Base-by-base conservation (phyloP, 2,888 invertebrate genomes). In the Drosophila birchii region DNA sequence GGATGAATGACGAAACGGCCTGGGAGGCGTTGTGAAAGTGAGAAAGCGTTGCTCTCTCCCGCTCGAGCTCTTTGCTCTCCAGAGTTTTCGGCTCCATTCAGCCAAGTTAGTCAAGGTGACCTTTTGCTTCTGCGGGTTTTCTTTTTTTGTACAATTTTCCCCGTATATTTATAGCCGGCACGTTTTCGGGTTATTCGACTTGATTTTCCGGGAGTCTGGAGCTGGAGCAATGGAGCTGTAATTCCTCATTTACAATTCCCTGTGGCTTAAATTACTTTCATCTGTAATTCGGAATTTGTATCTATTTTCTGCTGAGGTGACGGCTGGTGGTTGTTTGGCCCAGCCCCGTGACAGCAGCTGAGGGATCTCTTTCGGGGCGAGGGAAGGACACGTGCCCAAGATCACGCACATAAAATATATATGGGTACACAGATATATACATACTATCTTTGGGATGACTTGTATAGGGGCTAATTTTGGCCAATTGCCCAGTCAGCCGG, bases 1-100 rank as follows among this genome's bases (percentile, higher is more conserved):
- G 88, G 81, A 83, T 78, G 85, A 78, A 80, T 90, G 90, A 90
- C 81, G 90, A 90, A 90, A 90, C 80, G 68, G 80, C 79, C 78
- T 62, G 67, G 72, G 75, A 59, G 53, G 41, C 69, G 41, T 79
- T 77, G 78, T 86, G 89, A 80, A 90, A 90, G 76, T 70, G 75
- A 54, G 75, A 63, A 59, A 63, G 70, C 69, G 32, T 32, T 51
- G 29, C 61, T 51, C 63, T 77, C 68, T 39, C 68, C 26, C 57
- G 29, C 57, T 69, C 64, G 36, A n/a, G 44, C 57, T 14, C n/a
- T 38, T 7, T 32, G n/a, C 70, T 57, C 77, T 83, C 75, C 79
- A 82, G 78, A 75, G 60, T 73, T 73, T 75, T 53, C 71, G 75
- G 74, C 68, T 68, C 68, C 68, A 68, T 56, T 49, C 86, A 56